phyloP scores from a whole-genome alignment of 2,888 invertebrate genomes.

The Hydriomena furcata region DNA sequence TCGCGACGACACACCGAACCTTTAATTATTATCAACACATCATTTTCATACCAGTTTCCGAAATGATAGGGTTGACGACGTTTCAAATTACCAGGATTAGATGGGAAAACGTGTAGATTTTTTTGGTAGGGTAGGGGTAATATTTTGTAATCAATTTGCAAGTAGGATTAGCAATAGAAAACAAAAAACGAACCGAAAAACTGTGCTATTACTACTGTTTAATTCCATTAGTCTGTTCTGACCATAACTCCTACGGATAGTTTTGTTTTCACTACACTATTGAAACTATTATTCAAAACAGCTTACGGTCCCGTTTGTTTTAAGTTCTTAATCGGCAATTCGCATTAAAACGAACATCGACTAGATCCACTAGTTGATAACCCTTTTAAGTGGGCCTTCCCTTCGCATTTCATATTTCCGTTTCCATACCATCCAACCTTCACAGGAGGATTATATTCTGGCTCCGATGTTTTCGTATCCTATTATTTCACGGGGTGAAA shows the following conservation, averaged over 20 bases:
- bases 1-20: constrained; percentile 74
- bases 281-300: constrained; percentile 17
- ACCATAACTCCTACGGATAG: too few species aligned
- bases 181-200: too few species aligned
- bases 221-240: too few species aligned
- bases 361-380: constrained; percentile 69
- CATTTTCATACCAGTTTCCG: constrained; percentile 74
- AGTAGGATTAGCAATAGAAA: too few species aligned
- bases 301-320: constrained; percentile 16
- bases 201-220: too few species aligned
- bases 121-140: background rate
- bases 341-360: constrained; percentile 57
- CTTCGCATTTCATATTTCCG: constrained; percentile 81
- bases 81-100: background rate
- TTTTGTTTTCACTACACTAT: background rate
- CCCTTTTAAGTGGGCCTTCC: constrained; percentile 77
- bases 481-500: constrained; percentile 83
- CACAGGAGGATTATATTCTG: constrained; percentile 81
- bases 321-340: constrained; percentile 34
- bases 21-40: constrained; percentile 84
- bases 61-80: constrained; percentile 65
- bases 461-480: constrained; percentile 83
- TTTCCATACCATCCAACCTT: constrained; percentile 80
- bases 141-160: too few species aligned
- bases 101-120: background rate